Evolutionary conservation across 2,113 vertebrate genomes (phyloP).

Genomic region (Vulpes lagopus): DNA sequence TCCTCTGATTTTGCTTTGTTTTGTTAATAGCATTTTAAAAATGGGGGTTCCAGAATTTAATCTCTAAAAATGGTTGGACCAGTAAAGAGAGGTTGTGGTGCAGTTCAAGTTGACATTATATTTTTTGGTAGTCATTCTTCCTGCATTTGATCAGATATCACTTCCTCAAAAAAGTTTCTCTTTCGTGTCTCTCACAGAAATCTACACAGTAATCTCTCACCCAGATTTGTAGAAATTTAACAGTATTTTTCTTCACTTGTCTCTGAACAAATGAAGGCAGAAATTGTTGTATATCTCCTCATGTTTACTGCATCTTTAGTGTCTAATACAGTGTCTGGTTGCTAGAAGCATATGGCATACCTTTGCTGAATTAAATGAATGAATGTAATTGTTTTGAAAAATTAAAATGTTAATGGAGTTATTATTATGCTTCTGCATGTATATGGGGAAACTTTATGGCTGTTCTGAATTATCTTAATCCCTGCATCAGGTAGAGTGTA

Average conservation of each 20-base stretch:
- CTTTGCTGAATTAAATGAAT: slow-evolving; percentile 22
- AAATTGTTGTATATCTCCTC: background rate
- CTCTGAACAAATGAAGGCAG: background rate
- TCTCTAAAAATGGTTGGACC: background rate
- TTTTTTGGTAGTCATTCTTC: background rate
- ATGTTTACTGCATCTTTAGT: background rate
- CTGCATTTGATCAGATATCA: background rate
- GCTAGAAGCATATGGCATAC: background rate
- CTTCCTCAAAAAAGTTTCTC: background rate
- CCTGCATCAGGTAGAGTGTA: background rate
- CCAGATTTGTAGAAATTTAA: background rate
- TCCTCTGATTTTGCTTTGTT: background rate
- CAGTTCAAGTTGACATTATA: background rate
- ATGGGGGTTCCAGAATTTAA: background rate
- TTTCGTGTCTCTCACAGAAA: background rate
- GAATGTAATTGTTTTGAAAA: slow-evolving; percentile 7
- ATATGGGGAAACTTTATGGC: background rate
- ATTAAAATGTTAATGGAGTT: background rate
- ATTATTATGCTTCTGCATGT: background rate
- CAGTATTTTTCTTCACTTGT: background rate
- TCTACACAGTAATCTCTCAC: background rate
- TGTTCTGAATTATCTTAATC: slow-evolving; percentile 7
- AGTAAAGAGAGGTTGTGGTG: background rate
- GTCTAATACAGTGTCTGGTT: background rate
- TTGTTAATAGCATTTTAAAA: slow-evolving; percentile 3